phyloP scores from a whole-genome alignment of 1,140 invertebrate species.

The Tribolium madens region DNA sequence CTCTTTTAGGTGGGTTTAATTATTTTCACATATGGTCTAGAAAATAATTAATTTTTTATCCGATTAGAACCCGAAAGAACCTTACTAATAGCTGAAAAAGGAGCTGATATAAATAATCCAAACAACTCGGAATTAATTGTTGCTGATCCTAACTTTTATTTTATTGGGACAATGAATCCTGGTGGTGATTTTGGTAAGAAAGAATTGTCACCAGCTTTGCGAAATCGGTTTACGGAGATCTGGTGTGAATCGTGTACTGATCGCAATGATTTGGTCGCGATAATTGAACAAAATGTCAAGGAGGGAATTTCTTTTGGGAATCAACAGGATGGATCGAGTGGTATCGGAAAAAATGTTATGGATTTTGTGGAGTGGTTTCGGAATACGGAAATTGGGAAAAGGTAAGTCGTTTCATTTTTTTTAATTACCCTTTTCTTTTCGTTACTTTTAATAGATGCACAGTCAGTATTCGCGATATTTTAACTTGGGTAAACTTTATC shows the following conservation, averaged over 20 bases:
- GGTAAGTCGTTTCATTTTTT: conserved; percentile 58
- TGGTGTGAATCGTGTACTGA: conserved; percentile 89
- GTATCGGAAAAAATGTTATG: conserved; percentile 77
- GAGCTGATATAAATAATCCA: conserved; percentile 67
- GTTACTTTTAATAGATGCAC: conserved; percentile 71
- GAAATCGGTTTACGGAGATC: conserved; percentile 99
- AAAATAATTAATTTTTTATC: conserved; percentile 49
- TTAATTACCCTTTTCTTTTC: neutral
- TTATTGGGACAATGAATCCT: conserved; percentile 99
- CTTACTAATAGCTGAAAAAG: conserved; percentile 92
- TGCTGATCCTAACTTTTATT: conserved; percentile 86
- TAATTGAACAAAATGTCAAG: conserved; percentile 85
- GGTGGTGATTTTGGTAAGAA: conserved; percentile 99
- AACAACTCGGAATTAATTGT: conserved; percentile 72
- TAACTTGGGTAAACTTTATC: conserved; percentile 95
- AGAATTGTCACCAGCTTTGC: conserved; percentile 96
- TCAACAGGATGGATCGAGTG: conserved; percentile 69
- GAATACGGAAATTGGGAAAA: conserved; percentile 79
- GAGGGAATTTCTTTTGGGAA: conserved; percentile 68
- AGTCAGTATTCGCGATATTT: conserved; percentile 93
- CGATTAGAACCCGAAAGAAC: conserved; percentile 87
- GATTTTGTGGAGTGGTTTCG: conserved; percentile 86
- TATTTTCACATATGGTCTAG: neutral
- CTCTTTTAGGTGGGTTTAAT: conserved; percentile 75
- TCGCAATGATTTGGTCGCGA: conserved; percentile 79